Conservation (phyloP, 2,888 invertebrate genomes). For the Archips xylosteana region DNA sequence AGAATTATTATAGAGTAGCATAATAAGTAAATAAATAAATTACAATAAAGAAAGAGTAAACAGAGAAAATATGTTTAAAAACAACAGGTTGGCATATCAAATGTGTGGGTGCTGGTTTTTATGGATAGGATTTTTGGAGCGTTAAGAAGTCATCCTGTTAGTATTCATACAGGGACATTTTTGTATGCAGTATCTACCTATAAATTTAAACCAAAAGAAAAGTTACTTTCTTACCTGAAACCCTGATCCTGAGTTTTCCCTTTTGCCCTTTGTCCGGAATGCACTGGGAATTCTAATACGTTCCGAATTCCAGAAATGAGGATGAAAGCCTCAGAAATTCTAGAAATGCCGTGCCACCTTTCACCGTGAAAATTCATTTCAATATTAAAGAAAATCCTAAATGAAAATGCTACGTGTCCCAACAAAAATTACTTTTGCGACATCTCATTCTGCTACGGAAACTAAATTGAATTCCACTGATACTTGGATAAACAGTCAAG, state of each 20-base stretch:
- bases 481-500: not conserved
- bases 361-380: not conserved
- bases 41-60: too few species aligned
- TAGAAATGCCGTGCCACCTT: not conserved
- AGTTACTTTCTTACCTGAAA: too few species aligned
- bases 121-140: too few species aligned
- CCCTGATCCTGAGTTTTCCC: not conserved
- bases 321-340: not conserved
- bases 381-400: not conserved
- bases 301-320: conserved; percentile 3
- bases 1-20: too few species aligned
- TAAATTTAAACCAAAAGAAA: too few species aligned
- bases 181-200: too few species aligned
- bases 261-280: conserved; percentile 1
- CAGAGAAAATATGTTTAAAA: too few species aligned
- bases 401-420: not conserved
- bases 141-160: too few species aligned
- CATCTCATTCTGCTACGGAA: not conserved
- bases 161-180: too few species aligned
- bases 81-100: too few species aligned
- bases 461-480: not conserved
- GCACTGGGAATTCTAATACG: conserved; percentile 5
- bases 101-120: too few species aligned
- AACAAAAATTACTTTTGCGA: not conserved
- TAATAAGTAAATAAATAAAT: too few species aligned